Evolutionary conservation across 2,113 vertebrate genomes (phyloP).

Genomic region (Bambusicola thoracicus): DNA sequence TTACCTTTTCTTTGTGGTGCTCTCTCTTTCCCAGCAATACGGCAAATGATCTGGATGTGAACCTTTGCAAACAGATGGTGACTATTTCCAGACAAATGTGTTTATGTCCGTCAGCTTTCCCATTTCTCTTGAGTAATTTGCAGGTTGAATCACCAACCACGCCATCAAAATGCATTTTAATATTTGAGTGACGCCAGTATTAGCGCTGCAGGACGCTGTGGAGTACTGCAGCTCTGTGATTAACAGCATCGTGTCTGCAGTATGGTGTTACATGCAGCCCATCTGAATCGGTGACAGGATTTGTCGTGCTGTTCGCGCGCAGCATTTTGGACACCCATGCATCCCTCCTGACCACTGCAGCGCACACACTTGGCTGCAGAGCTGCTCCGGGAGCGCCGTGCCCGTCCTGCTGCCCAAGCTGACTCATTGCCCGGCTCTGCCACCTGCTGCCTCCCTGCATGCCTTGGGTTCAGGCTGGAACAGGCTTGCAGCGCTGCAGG

Average conservation of each 20-base stretch:
- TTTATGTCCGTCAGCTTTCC: neutral
- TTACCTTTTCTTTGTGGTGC: neutral
- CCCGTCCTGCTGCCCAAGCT: neutral
- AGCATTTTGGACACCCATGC: neutral
- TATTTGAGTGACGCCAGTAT: neutral
- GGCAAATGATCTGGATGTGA: neutral
- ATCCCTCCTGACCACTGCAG: neutral
- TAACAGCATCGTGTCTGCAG: neutral
- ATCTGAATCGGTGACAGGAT: neutral
- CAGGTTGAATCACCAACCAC: neutral
- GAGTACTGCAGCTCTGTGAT: neutral
- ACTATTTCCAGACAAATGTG: neutral
- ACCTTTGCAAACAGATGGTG: neutral
- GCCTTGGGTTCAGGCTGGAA: neutral
- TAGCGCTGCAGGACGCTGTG: neutral
- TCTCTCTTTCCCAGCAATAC: neutral
- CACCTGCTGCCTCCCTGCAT: neutral
- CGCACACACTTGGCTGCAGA: neutral
- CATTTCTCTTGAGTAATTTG: neutral
- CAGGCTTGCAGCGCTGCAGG: neutral
- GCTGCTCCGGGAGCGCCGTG: neutral
- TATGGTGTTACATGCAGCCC: fast-evolving
- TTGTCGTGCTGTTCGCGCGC: neutral
- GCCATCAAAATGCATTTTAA: neutral
- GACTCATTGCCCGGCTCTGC: neutral